A percentile compares a stretch with the other conserved stretches of the same genome.
These are phyloP conservation scores for Thyatira batis DNA, from an alignment of 2,888 invertebrate species.

Conservation along the genomic window DNA sequence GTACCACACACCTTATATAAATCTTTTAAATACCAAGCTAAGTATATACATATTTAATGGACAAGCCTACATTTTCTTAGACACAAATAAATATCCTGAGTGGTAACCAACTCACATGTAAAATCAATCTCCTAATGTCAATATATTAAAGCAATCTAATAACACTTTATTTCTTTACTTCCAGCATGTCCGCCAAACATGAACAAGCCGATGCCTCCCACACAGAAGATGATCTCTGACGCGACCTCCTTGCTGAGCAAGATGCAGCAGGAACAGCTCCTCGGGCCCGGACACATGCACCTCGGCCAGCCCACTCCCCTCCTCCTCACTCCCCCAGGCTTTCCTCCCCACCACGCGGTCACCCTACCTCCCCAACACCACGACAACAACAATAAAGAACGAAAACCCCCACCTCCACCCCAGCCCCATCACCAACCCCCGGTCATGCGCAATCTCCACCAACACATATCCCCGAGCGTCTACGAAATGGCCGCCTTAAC, in stretches of 20 bases:
- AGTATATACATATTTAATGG: too few species aligned
- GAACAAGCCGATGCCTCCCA: slow-evolving; percentile 90
- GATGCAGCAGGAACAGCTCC: slow-evolving; percentile 86
- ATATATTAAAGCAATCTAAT: background rate
- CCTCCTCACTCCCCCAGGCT: slow-evolving; percentile 88
- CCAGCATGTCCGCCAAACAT: slow-evolving; percentile 85
- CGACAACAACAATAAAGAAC: slow-evolving; percentile 82
- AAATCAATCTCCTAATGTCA: background rate
- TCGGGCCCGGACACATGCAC: slow-evolving; percentile 80
- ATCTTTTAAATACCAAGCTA: too few species aligned
- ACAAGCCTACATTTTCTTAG: too few species aligned
- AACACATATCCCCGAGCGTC: slow-evolving; percentile 96
- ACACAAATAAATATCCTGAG: too few species aligned
- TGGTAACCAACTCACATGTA: too few species aligned
- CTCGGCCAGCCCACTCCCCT: slow-evolving; percentile 83
- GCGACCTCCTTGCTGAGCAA: slow-evolving; percentile 85
- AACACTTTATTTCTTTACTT: slow-evolving; percentile 35
- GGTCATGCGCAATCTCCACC: slow-evolving; percentile 88
- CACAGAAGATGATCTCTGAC: slow-evolving; percentile 89
- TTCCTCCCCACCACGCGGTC: slow-evolving; percentile 88
- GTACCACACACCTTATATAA: too few species aligned
- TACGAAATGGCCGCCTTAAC: slow-evolving; percentile 99
- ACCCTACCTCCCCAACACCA: slow-evolving; percentile 85
- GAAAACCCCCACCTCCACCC: slow-evolving; percentile 81
- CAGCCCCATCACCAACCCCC: slow-evolving; percentile 84